Evolutionary conservation across 1,140 invertebrate species (phyloP), one percentile per base, ranked within the genome.

Genomic region (Hycleus cichorii): DNA sequence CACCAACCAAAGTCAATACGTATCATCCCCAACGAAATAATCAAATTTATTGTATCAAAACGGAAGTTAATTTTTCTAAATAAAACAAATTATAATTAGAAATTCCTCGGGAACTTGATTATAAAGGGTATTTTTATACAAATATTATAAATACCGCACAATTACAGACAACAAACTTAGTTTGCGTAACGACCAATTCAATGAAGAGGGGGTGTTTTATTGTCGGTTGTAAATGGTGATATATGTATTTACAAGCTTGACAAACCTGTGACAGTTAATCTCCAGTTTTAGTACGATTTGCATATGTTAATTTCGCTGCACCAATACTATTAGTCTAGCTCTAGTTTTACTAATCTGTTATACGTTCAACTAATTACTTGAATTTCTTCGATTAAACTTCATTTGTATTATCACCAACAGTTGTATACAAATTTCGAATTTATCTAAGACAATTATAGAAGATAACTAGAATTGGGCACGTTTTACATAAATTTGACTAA

Each of bases 241-340:
- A 53, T 53, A 53, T 53, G 40, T 53, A 45, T 45, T 47, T 46
- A 55, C 43, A 55, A 39, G 59, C 59, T 64, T 66, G 64, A 66
- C 62, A 66, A 66, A 66, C 64, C 60, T 62, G 59, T 66, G 64
- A 66, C 64, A 64, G 62, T 62, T 66, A 66, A 66, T 66, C 64
- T 66, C 58, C 57, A 57, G 62, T 54, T 60, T 66, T 64, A 66
- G 59, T 51, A 43, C 25, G 48, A 66, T 66, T 66, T 66, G 62
- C 64, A 66, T 66, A 66, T 66, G 64, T 66, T 66, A 66, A 66
- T 65, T 66, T 57, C 58, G 55, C 44, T 47, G 45, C 55, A 7
- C 32, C 7, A 32, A 12, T 39, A 55, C 49, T 50, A 60, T 60
- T 60, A 60, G 47, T 38, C 51, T 48, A 51, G 45, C 43, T 57